phyloP scores from a whole-genome alignment of 2,888 invertebrate species.

The Piscicola geometra region DNA sequence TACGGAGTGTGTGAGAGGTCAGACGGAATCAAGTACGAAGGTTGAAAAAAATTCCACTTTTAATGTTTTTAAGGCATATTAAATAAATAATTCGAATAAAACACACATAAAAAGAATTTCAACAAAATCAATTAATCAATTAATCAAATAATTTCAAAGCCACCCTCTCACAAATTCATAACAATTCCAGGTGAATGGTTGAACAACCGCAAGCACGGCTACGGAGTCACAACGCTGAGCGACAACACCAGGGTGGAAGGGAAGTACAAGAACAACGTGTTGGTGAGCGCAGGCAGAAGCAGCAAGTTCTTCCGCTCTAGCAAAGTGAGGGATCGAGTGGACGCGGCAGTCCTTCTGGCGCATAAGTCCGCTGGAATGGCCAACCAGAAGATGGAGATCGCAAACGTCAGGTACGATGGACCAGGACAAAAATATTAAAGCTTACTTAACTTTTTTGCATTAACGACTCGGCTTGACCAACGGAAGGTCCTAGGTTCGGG shows the following conservation, averaged over 20 bases:
- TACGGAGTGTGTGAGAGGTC: constrained; percentile 96
- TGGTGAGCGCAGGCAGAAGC: constrained; percentile 82
- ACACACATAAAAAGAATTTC: no score
- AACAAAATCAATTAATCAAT: no score
- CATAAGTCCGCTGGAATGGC: constrained; percentile 94
- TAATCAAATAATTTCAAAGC: no score
- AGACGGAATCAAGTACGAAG: constrained; percentile 94
- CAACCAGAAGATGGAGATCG: constrained; percentile 93
- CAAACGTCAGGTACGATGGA: constrained; percentile 70
- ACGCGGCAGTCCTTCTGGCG: constrained; percentile 89
- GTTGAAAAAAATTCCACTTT: constrained; percentile 58
- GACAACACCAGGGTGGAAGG: constrained; percentile 87
- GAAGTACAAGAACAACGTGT: constrained; percentile 92
- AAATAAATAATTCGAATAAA: no score
- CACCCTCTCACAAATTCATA: no score
- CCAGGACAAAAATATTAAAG: not conserved
- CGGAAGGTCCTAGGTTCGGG: no score
- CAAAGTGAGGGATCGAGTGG: constrained; percentile 93
- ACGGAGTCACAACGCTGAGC: constrained; percentile 93
- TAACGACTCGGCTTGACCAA: no score
- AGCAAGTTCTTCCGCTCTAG: constrained; percentile 92
- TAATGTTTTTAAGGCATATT: no score
- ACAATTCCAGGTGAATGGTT: constrained; percentile 81
- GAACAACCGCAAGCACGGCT: constrained; percentile 97
- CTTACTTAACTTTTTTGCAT: no score